Conservation (phyloP, 1,140 invertebrate species). For the roundworm (Caenorhabditis elegans) region DNA sequence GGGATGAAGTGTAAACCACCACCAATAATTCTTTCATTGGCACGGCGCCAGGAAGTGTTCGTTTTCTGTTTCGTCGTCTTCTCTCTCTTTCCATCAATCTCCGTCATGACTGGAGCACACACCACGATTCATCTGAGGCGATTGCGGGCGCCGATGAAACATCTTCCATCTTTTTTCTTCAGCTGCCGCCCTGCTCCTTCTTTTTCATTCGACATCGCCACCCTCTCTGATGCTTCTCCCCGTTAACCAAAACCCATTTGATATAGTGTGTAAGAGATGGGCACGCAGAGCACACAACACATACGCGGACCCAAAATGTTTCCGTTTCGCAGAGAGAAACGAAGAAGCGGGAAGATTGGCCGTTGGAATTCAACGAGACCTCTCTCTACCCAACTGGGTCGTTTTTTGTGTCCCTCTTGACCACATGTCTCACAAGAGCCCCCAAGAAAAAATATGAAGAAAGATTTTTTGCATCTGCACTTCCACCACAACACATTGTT, state of each 20-base stretch:
- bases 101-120: slow-evolving; percentile 25
- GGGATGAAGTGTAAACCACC: slow-evolving; percentile 22
- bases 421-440: not conserved
- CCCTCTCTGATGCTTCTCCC: not conserved
- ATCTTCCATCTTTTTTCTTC: slow-evolving; percentile 13
- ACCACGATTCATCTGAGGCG: not conserved
- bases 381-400: not conserved
- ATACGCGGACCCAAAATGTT: slow-evolving; percentile 28
- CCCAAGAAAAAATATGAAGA: not conserved
- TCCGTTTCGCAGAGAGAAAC: not conserved
- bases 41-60: not conserved
- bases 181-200: not conserved
- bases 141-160: slow-evolving; percentile 27
- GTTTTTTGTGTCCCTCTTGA: slow-evolving; percentile 24
- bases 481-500: not conserved
- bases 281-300: not conserved
- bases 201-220: slow-evolving; percentile 9
- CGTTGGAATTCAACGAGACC: slow-evolving; percentile 26
- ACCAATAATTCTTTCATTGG: too few species aligned
- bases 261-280: not conserved
- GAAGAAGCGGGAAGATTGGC: not conserved
- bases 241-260: not conserved
- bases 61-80: not conserved
- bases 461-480: not conserved
- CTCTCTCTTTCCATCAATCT: slow-evolving; percentile 5